A percentile compares a stretch with the other conserved stretches of the same genome.
phyloP scores from a whole-genome alignment of 1,140 invertebrate species.

The Drosophila takahashii region DNA sequence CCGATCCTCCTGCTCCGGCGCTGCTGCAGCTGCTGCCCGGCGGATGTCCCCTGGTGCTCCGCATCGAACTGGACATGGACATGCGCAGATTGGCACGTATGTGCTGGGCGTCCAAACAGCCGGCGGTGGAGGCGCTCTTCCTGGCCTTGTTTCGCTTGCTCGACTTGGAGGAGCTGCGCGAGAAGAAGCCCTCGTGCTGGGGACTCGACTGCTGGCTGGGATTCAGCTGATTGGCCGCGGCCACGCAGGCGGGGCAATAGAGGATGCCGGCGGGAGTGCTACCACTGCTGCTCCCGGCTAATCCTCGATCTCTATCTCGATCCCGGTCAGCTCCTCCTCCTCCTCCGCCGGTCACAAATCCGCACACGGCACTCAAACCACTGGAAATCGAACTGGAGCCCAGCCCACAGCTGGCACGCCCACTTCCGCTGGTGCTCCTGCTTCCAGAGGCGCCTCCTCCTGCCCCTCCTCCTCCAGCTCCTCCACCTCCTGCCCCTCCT shows the following conservation, averaged over 20 bases:
- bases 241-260: slow-evolving; percentile 70
- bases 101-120: slow-evolving; percentile 69
- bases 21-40: slow-evolving; percentile 32
- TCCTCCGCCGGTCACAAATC: slow-evolving; percentile 31
- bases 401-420: slow-evolving; percentile 52
- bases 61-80: slow-evolving; percentile 78
- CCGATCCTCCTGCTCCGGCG: slow-evolving; percentile 1
- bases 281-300: slow-evolving; percentile 45
- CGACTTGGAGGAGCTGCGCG: slow-evolving; percentile 52
- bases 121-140: slow-evolving; percentile 68
- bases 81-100: slow-evolving; percentile 73
- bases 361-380: slow-evolving; percentile 60
- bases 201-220: slow-evolving; percentile 19
- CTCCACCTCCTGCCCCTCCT: no score
- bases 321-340: slow-evolving; percentile 17
- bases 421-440: slow-evolving; percentile 22
- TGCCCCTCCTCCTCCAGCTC: slow-evolving; percentile 8
- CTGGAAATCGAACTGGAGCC: slow-evolving; percentile 70
- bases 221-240: slow-evolving; percentile 39
- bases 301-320: slow-evolving; percentile 30
- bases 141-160: slow-evolving; percentile 60
- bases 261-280: slow-evolving; percentile 59
- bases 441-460: slow-evolving; percentile 16
- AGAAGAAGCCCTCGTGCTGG: slow-evolving; percentile 33
- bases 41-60: slow-evolving; percentile 48